Conservation (phyloP, 2,797 vertebrate species). For the Tokudaia tokunoshimensis region DNA sequence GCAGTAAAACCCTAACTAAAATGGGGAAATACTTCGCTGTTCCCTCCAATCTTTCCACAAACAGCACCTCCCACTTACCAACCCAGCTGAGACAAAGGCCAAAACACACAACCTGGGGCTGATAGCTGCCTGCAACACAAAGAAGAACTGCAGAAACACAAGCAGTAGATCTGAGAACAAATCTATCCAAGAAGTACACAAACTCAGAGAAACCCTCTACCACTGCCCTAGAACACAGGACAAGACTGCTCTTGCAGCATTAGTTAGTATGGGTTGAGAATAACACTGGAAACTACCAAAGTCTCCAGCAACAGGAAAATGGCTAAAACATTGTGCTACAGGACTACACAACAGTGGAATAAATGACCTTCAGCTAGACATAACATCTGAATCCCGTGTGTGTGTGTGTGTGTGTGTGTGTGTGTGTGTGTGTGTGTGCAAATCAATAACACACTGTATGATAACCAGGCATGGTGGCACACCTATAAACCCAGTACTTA, state of each 20-base stretch:
- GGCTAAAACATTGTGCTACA: neutral
- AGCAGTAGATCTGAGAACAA: neutral
- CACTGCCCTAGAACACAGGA: neutral
- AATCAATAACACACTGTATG: neutral
- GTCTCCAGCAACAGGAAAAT: neutral
- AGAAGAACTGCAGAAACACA: neutral
- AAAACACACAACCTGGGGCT: neutral
- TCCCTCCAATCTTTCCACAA: neutral
- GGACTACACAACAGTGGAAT: neutral
- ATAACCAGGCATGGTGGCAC: neutral
- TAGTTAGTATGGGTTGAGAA: neutral
- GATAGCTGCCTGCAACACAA: neutral
- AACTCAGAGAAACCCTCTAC: neutral
- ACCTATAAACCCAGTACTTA: neutral
- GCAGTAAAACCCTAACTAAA: too few species aligned
- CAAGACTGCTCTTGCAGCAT: neutral
- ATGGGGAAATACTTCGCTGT: neutral
- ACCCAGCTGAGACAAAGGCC: neutral
- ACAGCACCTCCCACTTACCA: neutral
- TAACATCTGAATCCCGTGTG: neutral
- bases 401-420: neutral
- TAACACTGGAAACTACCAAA: neutral
- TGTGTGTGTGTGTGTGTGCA: neutral
- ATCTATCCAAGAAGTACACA: conserved; percentile 33
- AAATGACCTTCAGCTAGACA: neutral